These are phyloP conservation scores for Cheirogaleus major DNA, from an alignment of 2,797 vertebrate species.

Conservation along the genomic window DNA sequence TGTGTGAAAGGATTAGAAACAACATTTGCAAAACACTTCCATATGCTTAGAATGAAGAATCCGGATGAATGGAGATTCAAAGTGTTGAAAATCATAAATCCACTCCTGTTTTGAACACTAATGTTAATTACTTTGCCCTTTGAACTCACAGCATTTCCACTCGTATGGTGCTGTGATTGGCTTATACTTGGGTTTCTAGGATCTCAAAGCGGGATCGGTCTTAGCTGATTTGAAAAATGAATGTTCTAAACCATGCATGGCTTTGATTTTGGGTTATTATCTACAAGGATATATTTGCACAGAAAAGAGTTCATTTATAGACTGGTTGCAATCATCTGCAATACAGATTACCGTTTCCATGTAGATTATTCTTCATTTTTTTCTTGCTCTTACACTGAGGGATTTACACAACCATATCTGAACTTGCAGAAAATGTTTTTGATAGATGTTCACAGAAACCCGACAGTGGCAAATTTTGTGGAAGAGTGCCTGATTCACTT, in stretches of 20 bases:
- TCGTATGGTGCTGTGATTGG: not conserved
- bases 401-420: not conserved
- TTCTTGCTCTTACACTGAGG: not conserved
- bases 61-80: conserved; percentile 10
- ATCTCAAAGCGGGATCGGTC: not conserved
- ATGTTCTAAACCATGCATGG: not conserved
- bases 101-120: conserved; percentile 44
- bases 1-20: conserved; percentile 41
- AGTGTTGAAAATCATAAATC: conserved; percentile 64
- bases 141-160: conserved; percentile 37
- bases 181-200: not conserved
- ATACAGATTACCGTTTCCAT: not conserved
- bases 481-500: not conserved
- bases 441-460: conserved; percentile 14
- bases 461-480: not conserved
- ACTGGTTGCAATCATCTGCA: not conserved
- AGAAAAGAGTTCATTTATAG: not conserved
- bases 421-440: conserved; percentile 3
- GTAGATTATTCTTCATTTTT: not conserved
- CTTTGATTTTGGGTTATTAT: conserved; percentile 49
- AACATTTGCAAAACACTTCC: conserved; percentile 51
- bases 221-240: conserved; percentile 51
- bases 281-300: not conserved
- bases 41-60: conserved; percentile 17
- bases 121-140: conserved; percentile 55